A percentile compares a stretch with the other conserved stretches of the same genome.
These are phyloP conservation scores for Lamprologus callipterus DNA, from an alignment of 2,113 vertebrate genomes.

Conservation along the genomic window DNA sequence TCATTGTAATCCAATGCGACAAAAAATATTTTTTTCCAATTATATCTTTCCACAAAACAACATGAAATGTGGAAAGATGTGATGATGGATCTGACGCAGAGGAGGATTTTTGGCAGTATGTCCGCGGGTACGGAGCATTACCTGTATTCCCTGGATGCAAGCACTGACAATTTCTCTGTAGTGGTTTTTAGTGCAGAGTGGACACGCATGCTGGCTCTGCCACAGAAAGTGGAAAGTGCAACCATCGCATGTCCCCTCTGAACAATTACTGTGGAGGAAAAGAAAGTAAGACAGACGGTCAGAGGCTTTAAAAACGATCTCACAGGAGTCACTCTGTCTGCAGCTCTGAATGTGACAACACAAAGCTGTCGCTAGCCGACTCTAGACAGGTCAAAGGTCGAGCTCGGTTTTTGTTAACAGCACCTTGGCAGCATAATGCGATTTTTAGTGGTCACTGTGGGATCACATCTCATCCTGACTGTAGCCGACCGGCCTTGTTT, in stretches of 20 bases:
- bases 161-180: constrained; percentile 83
- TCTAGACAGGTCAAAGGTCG: not conserved
- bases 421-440: constrained; percentile 78
- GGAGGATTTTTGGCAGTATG: not conserved
- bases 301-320: not conserved
- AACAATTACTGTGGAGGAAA: constrained; percentile 74
- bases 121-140: constrained; percentile 15
- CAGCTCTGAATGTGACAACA: not conserved
- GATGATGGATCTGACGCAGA: not conserved
- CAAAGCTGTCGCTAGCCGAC: not conserved
- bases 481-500: constrained; percentile 78
- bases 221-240: constrained; percentile 92
- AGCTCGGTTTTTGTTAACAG: not conserved
- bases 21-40: not conserved
- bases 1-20: accelerated
- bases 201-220: constrained; percentile 81
- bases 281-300: not conserved
- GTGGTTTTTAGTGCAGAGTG: constrained; percentile 81
- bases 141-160: constrained; percentile 86
- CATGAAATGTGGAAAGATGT: not conserved
- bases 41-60: not conserved
- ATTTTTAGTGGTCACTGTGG: constrained; percentile 45
- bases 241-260: constrained; percentile 91
- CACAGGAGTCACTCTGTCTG: not conserved
- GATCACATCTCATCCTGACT: constrained; percentile 84